Base-by-base conservation (phyloP, 1,140 invertebrate genomes). In the Plectrocnemia conspersa region DNA sequence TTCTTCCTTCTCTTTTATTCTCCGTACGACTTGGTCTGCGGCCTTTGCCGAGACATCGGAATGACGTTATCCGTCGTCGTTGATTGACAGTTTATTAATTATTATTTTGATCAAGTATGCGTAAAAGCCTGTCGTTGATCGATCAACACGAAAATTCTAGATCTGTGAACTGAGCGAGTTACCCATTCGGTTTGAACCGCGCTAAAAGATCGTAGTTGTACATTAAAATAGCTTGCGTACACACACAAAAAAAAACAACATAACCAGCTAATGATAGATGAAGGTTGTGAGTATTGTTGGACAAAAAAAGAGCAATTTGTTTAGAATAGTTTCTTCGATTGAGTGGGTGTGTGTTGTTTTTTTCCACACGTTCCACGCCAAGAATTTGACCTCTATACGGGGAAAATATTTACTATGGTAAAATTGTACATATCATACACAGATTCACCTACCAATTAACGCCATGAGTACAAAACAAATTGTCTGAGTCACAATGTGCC, bases 21-120 rank as follows among this genome's bases (percentile, higher is more conserved):
- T 18, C 21, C 3, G 21, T 15, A 15, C 15, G 33, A 15, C 13
- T n/a, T n/a, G n/a, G n/a, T n/a, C n/a, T n/a, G n/a, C n/a, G n/a
- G n/a, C n/a, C n/a, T n/a, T n/a, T n/a, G n/a, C 24, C 21, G 44
- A 47, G 24, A 32, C 33, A 32, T 32, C 29, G 23, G 47, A 50
- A 50, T 38, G 47, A 38, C 47, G 47, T 50, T 50, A 50, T 50
- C 47, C 33, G 47, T 21, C n/a, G 33, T 23, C 21, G 24, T 32
- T 50, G 47, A 50, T 50, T 50, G 47, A 50, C 47, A 35, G 47
- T 38, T 50, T 50, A 50, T 50, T 50, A 50, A 50, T 50, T 50
- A 50, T 50, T 50, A 50, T 50, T 50, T 50, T 50, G 47, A 50
- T 50, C 47, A 50, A 50, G 33, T 50, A 50, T 50, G 47, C 47